These are phyloP conservation scores for Benthosema pterotum DNA, from an alignment of 2,797 vertebrate species.

Conservation along the genomic window DNA sequence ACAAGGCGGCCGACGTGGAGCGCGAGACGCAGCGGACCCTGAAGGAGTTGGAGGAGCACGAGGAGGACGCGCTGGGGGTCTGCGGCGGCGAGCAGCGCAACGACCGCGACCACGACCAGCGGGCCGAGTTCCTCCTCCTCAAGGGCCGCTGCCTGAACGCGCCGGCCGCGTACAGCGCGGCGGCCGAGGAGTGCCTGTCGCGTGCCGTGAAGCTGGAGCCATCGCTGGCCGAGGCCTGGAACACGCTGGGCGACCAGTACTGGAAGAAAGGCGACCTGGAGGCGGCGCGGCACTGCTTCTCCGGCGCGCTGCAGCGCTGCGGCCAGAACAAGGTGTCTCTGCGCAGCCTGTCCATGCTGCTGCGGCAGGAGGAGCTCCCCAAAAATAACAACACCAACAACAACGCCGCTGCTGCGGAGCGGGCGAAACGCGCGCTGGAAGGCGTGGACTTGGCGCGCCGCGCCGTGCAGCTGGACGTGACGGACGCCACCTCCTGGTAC, in stretches of 20 bases:
- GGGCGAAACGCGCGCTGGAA: conserved; percentile 83
- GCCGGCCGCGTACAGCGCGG: conserved; percentile 76
- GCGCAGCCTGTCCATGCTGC: conserved; percentile 91
- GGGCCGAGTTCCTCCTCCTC: conserved; percentile 83
- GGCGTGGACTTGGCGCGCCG: conserved; percentile 88
- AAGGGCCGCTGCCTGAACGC: conserved; percentile 87
- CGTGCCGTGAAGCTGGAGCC: conserved; percentile 91
- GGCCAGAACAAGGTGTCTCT: conserved; percentile 91
- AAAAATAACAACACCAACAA: no score
- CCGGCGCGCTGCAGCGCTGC: conserved; percentile 89
- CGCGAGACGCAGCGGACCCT: conserved; percentile 81
- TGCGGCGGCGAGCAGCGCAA: no score
- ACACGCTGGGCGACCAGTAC: conserved; percentile 91
- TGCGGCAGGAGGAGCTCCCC: conserved; percentile 79
- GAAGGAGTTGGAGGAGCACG: conserved; percentile 80
- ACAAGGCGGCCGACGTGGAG: conserved; percentile 82
- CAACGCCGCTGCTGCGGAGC: conserved; percentile 57
- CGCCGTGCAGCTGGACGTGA: conserved; percentile 88
- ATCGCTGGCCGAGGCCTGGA: conserved; percentile 90
- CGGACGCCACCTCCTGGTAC: conserved; percentile 90
- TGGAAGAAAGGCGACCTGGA: conserved; percentile 91
- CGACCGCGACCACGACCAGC: conserved; percentile 75
- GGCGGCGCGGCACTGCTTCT: conserved; percentile 89
- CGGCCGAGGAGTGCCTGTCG: conserved; percentile 86
- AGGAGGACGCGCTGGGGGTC: no score